These are phyloP conservation scores for Naja naja DNA, from an alignment of 2,113 vertebrate genomes.

Conservation along the genomic window DNA sequence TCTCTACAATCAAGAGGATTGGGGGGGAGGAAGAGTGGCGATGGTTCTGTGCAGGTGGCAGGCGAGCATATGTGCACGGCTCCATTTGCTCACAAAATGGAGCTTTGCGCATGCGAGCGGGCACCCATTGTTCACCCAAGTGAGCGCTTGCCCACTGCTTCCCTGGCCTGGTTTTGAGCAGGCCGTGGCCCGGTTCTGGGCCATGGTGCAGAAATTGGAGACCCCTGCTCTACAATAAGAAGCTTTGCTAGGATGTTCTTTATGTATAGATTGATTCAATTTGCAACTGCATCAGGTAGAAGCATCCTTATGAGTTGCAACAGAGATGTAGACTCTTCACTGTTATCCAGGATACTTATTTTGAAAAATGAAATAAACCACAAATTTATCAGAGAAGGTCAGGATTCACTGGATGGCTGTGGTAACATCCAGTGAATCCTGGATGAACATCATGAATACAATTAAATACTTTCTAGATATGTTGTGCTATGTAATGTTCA, in stretches of 20 bases:
- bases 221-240: not conserved
- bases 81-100: not conserved
- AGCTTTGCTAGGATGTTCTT: not conserved
- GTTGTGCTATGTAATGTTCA: not conserved
- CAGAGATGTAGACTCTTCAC: not conserved
- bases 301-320: not conserved
- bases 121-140: not conserved
- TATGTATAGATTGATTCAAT: not conserved
- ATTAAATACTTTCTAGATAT: not conserved
- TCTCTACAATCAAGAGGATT: not conserved
- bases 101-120: accelerated
- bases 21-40: not conserved
- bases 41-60: not conserved
- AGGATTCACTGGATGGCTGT: not conserved
- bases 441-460: not conserved
- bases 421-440: not conserved
- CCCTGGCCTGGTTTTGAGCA: not conserved
- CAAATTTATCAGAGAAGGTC: not conserved
- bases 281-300: not conserved
- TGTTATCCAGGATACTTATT: not conserved
- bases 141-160: not conserved
- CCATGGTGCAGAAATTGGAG: not conserved
- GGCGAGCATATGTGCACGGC: accelerated
- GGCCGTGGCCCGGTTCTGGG: not conserved
- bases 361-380: not conserved